Base-by-base conservation (phyloP, 1,140 invertebrate genomes). In the Ruditapes philippinarum region DNA sequence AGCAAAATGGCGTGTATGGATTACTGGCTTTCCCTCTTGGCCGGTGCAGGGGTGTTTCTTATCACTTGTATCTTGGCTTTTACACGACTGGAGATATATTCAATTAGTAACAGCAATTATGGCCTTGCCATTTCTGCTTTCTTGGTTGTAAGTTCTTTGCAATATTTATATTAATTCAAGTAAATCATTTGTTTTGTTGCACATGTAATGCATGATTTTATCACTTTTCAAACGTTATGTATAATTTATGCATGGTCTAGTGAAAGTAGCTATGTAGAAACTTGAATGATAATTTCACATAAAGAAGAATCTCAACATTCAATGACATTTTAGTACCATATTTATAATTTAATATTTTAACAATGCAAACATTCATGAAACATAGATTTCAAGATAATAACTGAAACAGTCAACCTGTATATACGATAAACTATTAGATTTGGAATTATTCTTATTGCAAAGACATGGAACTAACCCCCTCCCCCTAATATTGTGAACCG, bases 31-130 rank as follows among this genome's bases (percentile, higher is more conserved):
- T 42, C 78, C 78, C 1, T 81, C 78, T 33, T 81, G 78, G 78
- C 78, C 78, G 17, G 5, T 81, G n/a, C 14, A 81, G 31, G 49
- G 42, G 3, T 60, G 51, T 60, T 2, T 81, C 12, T 60, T 36
- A 40, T 42, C 78, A 19, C 25, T 81, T 38, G 7, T 81, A 3
- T 19, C 45, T 33, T 81, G 78, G 78, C 19, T 81, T 4, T 14
- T 81, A n/a, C 49, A 60, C 19, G 78, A 81, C 78, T 81, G 78
- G 78, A 19, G 54, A 45, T 60, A 60, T 28, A n/a, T 81, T 36
- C 78, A 81, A 28, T 33, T 81, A 5, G 7, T 78, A 22, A 78
- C 49, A 4, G 49, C 74, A 19, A 17, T 78, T 14, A 4, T n/a
- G 9, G 42, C 28, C 0, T 9, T 78, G n/a, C 74, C 74, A 17